phyloP scores from a whole-genome alignment of 2,888 invertebrate species.

The Lysandra bellargus region DNA sequence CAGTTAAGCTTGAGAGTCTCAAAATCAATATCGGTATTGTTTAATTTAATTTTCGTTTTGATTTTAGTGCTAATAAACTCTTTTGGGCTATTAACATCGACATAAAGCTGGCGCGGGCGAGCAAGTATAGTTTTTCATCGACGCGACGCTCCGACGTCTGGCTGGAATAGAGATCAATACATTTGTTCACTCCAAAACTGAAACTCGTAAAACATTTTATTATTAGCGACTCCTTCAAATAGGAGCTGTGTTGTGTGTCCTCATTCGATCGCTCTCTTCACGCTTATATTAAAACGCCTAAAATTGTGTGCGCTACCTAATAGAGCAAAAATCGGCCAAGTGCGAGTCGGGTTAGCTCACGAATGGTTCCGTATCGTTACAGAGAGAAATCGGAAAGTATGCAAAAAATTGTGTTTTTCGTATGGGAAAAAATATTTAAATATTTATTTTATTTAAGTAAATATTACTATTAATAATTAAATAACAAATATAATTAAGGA shows the following conservation, averaged over 20 bases:
- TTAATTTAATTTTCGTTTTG: not conserved
- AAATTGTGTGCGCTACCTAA: not conserved
- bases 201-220: constrained; percentile 20
- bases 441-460: no score
- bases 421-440: no score
- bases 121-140: constrained; percentile 70
- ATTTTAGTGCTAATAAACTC: constrained; percentile 18
- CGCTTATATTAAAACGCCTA: not conserved
- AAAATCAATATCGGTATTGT: not conserved
- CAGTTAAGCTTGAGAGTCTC: not conserved
- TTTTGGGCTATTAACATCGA: constrained; percentile 10
- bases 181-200: constrained; percentile 52
- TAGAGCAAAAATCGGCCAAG: not conserved
- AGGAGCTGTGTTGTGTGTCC: not conserved
- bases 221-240: not conserved
- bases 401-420: no score
- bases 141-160: constrained; percentile 62
- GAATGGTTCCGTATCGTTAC: no score
- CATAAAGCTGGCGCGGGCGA: not conserved
- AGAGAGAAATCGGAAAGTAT: no score
- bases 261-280: not conserved
- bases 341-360: no score
- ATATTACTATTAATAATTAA: no score
- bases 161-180: constrained; percentile 65
- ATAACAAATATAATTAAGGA: no score